phyloP scores from a whole-genome alignment of 2,113 vertebrate genomes.

The Carassius gibelio region DNA sequence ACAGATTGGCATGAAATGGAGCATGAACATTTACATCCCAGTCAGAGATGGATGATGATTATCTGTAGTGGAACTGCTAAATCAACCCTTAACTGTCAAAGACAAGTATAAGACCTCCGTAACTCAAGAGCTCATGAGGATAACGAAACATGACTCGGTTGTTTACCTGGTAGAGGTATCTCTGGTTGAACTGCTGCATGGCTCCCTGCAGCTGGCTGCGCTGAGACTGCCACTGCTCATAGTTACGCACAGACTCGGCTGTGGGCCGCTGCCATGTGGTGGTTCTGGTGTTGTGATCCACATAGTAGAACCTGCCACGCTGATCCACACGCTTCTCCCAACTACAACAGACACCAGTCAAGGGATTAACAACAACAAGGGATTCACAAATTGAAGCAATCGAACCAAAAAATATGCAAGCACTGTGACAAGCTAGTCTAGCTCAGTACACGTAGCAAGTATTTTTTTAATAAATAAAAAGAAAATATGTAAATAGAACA shows the following conservation, averaged over 20 bases:
- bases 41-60: too few relatives aligned
- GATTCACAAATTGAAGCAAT: too few relatives aligned
- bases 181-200: conserved; percentile 98
- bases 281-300: conserved; percentile 98
- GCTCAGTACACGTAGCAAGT: too few relatives aligned
- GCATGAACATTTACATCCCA: too few relatives aligned
- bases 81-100: neutral
- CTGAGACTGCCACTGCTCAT: conserved; percentile 97
- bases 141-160: neutral
- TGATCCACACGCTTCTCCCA: conserved; percentile 98
- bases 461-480: too few relatives aligned
- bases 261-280: conserved; percentile 98
- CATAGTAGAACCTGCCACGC: conserved; percentile 92
- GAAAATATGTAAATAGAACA: too few relatives aligned
- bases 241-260: conserved; percentile 90
- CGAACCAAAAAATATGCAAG: too few relatives aligned
- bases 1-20: too few relatives aligned
- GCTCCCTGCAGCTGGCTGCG: conserved; percentile 94
- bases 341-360: conserved; percentile 67
- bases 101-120: neutral
- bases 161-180: conserved; percentile 96
- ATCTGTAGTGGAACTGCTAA: neutral
- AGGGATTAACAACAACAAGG: neutral
- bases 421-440: too few relatives aligned
- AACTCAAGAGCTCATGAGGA: neutral